Evolutionary conservation across 1,140 invertebrate species (phyloP).

Genomic region (Temnothorax nylanderi): DNA sequence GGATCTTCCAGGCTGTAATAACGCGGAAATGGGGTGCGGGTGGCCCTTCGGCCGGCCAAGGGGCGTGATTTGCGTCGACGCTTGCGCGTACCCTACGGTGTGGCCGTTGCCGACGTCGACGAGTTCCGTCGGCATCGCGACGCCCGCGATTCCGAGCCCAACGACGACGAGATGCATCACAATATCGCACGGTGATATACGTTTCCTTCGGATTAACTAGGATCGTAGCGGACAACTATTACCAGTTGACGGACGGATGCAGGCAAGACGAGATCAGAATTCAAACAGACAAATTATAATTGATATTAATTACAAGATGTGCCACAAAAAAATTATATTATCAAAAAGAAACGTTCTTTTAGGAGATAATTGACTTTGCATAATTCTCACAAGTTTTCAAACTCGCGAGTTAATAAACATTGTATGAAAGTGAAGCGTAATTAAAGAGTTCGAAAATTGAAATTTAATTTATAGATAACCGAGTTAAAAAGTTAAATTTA

Average conservation of each 20-base stretch:
- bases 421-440: not conserved
- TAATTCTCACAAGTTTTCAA: not conserved
- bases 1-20: conserved; percentile 73
- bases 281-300: not conserved
- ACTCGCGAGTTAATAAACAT: not conserved
- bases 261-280: not conserved
- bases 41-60: conserved; percentile 61
- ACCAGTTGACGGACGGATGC: not conserved
- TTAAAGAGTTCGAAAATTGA: not conserved
- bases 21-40: conserved; percentile 74
- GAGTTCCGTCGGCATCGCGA: conserved; percentile 40
- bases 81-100: conserved; percentile 74
- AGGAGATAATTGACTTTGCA: not conserved
- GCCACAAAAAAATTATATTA: not conserved
- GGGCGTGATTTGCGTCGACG: conserved; percentile 79
- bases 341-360: not conserved
- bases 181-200: not conserved
- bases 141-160: conserved; percentile 18
- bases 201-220: conserved; percentile 29
- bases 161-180: conserved; percentile 10
- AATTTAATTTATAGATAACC: not conserved
- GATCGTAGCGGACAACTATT: not conserved
- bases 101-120: conserved; percentile 1
- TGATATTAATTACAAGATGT: not conserved
- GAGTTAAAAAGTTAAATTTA: not conserved